Conservation (phyloP, 1,140 invertebrate genomes). For the Cryptotermes secundus region DNA sequence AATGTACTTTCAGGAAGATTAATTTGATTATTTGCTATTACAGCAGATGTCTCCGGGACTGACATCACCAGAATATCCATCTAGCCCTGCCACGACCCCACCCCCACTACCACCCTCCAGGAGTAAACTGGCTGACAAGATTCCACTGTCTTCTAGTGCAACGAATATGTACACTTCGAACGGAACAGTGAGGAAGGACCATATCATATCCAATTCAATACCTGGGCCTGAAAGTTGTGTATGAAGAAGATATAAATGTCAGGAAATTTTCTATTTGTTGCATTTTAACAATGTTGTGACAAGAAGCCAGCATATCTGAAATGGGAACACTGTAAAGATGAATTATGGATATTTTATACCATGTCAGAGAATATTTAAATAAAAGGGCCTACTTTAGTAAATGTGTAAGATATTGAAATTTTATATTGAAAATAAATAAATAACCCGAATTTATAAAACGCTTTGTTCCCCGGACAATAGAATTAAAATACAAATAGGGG, state of each 20-base stretch:
- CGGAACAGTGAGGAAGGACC: conserved; percentile 46
- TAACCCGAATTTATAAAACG: neutral
- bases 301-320: neutral
- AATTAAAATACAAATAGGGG: neutral
- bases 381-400: conserved; percentile 9
- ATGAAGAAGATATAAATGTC: conserved; percentile 41
- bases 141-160: neutral
- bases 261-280: neutral
- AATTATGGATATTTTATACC: neutral
- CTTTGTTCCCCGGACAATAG: neutral
- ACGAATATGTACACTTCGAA: conserved; percentile 27
- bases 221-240: conserved; percentile 75
- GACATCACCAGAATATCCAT: conserved; percentile 9
- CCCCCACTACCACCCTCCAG: neutral
- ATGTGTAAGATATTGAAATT: conserved; percentile 5
- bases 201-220: conserved; percentile 70
- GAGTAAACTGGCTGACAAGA: neutral
- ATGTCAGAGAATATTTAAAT: neutral
- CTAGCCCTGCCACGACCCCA: neutral
- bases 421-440: neutral
- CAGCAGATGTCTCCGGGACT: conserved; percentile 29
- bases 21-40: neutral
- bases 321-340: neutral
- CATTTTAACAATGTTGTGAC: neutral
- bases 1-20: neutral